These are phyloP conservation scores for Anarrhichthys ocellatus DNA, from an alignment of 2,113 vertebrate genomes.

Conservation along the genomic window DNA sequence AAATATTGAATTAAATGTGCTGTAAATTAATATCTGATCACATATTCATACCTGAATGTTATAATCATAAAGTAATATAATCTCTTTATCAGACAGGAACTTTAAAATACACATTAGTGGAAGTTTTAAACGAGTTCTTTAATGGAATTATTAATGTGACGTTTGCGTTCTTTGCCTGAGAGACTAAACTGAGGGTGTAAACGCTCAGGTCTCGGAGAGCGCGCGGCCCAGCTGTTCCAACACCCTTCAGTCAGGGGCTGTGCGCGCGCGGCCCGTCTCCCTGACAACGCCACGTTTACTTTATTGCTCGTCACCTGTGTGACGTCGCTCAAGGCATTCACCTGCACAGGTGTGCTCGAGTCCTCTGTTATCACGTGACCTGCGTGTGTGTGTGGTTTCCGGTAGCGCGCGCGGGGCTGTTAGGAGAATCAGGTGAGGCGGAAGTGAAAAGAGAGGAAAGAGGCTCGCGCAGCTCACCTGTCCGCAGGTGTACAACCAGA, in stretches of 20 bases:
- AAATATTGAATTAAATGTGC: neutral
- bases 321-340: neutral
- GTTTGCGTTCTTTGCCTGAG: neutral
- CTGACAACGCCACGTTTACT: neutral
- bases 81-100: neutral
- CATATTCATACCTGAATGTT: neutral
- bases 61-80: neutral
- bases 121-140: neutral
- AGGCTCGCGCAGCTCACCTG: slow-evolving; percentile 4
- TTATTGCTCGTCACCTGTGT: neutral
- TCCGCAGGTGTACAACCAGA: neutral
- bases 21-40: neutral
- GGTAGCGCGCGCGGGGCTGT: neutral
- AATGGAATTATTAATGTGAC: no score
- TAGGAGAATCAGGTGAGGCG: neutral
- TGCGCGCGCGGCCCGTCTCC: neutral
- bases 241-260: neutral
- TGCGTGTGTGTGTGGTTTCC: neutral
- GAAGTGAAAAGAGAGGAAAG: neutral
- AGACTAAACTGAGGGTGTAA: neutral
- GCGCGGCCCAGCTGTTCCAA: neutral
- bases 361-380: neutral
- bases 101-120: no score
- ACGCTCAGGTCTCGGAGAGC: neutral
- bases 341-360: neutral